Evolutionary conservation across 2,888 invertebrate genomes (phyloP).

Genomic region (Drosophila kanekoi): DNA sequence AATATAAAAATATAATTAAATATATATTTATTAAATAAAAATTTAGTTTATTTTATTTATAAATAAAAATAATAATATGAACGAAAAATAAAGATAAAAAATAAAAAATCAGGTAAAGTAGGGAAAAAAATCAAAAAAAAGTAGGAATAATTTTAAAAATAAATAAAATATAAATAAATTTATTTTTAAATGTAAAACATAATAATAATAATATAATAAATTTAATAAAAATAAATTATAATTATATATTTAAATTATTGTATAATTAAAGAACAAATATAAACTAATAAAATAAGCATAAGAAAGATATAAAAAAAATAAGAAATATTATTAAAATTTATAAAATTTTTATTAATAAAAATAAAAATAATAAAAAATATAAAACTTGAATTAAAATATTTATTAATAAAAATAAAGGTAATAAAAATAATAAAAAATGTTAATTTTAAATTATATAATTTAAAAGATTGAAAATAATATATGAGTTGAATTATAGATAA

Average conservation of each 20-base stretch:
- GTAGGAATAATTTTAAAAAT: constrained; percentile 87
- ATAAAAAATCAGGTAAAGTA: too few species aligned
- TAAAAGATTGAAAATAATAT: too few species aligned
- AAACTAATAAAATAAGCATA: constrained; percentile 87
- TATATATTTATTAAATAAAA: constrained; percentile 85
- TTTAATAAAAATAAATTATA: constrained; percentile 86
- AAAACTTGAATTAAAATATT: too few species aligned
- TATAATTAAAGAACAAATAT: constrained; percentile 87
- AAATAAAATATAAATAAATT: constrained; percentile 37
- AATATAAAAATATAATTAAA: constrained; percentile 85
- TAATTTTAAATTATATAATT: too few species aligned
- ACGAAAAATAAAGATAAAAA: constrained; percentile 89
- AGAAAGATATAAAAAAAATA: constrained; percentile 86
- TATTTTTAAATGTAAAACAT: constrained; percentile 82
- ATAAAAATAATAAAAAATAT: too few species aligned
- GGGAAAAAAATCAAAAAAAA: constrained; percentile 89
- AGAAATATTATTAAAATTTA: constrained; percentile 68
- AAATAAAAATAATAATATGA: constrained; percentile 84
- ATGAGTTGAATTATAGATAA: too few species aligned
- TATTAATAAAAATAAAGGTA: constrained; percentile 84
- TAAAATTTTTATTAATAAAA: too few species aligned
- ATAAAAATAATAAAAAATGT: constrained; percentile 85
- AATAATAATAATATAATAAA: constrained; percentile 86
- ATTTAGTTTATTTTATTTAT: constrained; percentile 85
- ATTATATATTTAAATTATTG: too few species aligned